Evolutionary conservation across 2,797 vertebrate genomes (phyloP).

Genomic region (Epinephelus awoara): DNA sequence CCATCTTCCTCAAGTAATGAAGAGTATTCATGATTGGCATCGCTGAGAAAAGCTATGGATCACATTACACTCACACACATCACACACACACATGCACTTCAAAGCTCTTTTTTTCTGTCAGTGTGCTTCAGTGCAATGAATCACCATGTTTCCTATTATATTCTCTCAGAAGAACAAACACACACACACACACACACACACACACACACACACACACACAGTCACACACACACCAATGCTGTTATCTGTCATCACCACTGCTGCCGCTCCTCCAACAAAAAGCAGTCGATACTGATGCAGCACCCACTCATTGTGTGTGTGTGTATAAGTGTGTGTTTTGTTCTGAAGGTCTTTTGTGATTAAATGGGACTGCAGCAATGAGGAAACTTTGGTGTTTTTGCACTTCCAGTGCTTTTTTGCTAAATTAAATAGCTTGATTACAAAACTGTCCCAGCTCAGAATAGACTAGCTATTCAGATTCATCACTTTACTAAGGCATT

Average conservation of each 20-base stretch:
- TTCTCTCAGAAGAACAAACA: slow-evolving; percentile 54
- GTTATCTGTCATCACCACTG: slow-evolving; percentile 58
- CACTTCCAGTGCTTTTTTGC: slow-evolving; percentile 18
- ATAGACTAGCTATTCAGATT: slow-evolving; percentile 19
- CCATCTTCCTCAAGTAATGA: slow-evolving; percentile 76
- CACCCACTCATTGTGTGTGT: slow-evolving; percentile 40
- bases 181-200: slow-evolving; percentile 35
- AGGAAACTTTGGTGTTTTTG: slow-evolving; percentile 34
- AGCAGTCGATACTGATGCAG: slow-evolving; percentile 61
- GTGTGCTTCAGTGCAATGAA: slow-evolving; percentile 56
- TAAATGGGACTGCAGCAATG: slow-evolving; percentile 49
- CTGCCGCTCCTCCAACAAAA: slow-evolving; percentile 51
- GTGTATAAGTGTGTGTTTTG: slow-evolving; percentile 22
- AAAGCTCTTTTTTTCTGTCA: slow-evolving; percentile 48
- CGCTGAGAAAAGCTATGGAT: slow-evolving; percentile 73
- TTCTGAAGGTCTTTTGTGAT: slow-evolving; percentile 44
- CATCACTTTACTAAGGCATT: neutral
- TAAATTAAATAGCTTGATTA: slow-evolving; percentile 34
- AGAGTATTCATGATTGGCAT: slow-evolving; percentile 68
- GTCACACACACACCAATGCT: slow-evolving; percentile 27
- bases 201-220: slow-evolving; percentile 23
- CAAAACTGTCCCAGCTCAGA: slow-evolving; percentile 19
- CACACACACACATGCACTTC: slow-evolving; percentile 18
- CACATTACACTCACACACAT: slow-evolving; percentile 29
- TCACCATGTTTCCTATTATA: slow-evolving; percentile 67